Base-by-base conservation (phyloP, 2,113 vertebrate species). In the Tachysurus fulvidraco region DNA sequence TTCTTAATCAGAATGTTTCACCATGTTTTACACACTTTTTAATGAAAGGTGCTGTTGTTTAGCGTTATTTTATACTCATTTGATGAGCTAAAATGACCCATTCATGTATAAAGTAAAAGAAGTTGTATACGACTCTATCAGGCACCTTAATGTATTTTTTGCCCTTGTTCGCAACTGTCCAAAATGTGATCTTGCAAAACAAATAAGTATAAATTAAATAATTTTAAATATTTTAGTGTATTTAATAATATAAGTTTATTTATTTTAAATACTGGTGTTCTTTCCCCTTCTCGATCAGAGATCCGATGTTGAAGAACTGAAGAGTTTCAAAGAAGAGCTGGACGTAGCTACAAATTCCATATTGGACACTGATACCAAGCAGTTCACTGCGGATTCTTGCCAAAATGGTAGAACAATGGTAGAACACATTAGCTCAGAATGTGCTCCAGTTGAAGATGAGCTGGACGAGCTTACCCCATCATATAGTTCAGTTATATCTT, bases 91-190 rank as follows among this genome's bases (percentile, higher is more conserved):
- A 54, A 54, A 17, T 55, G 8, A 4, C 7, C 17, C 4, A 5
- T 36, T 30, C 30, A 59, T 55, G n/a, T 36, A 36, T 30, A 5
- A 79, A 77, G 5, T 77, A 46, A 50, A 23, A 7, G 21, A 67
- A 14, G 7, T 71, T 46, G 17, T 76, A 28, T 5, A 28, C 46
- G 17, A 13, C 5, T 25, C 44, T 7, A 28, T 77, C 14, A 16
- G n/a, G 16, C 23, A 59, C 25, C 41, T 2, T 54, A 65, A 50
- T 17, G 16, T 19, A 30, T 71, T 59, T 65, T 54, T 30, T 80
- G 76, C 76, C 84, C 84, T 85, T 85, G 84, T 85, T 85, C 76
- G 76, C 84, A 85, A 85, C 84, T 85, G 76, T 67, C 28, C 25
- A 46, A 80, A 64, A 50, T 46, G 30, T 76, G 16, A 84, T 9